Evolutionary conservation across 2,797 vertebrate genomes (phyloP), one percentile per base, ranked within the genome.

Genomic region (Sebastes nivosus): DNA sequence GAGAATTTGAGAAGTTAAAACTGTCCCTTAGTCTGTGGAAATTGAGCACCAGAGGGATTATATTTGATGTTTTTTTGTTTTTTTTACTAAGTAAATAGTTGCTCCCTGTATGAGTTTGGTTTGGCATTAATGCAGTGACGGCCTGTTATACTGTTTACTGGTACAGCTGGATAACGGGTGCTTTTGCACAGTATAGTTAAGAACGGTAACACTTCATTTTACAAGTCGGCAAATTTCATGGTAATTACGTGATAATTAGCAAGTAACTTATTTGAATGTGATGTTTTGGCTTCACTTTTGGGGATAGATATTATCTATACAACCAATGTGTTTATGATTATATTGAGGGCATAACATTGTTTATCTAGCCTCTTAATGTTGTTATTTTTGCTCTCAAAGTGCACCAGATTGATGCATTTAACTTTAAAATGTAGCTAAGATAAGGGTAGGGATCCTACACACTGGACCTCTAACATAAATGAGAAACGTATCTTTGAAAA

Each of bases 401-500:
- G 14, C 42, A 46, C 42, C 42, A 46, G 42, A 46, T 46, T 46
- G 42, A 46, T 46, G 42, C 42, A 46, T 46, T 18, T 46, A 16
- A 16, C 42, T 46, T 46, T 1, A 46, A 46, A 46, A 18, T 46
- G 42, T 3, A 18, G 42, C 42, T 46, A 46, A 7, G 42, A 46
- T 0, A 46, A 46, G 14, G 42, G 38, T 42, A 42, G 38, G 14
- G 42, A 20, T 50, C 42, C 42, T 20, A 20, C 42, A 50, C 42
- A 50, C 42, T 4, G 2, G 16, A 50, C 42, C 42, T 55, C 1
- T 6, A 61, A 34, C 16, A 77, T 13, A 38, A 77, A 73, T 38
- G 9, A 63, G 1, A 81, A 72, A 66, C 61, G 3, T 64, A 29
- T 67, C 94, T 84, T 82, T 91, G 84, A 93, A 94, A 95, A 94